phyloP scores from a whole-genome alignment of 2,797 vertebrate genomes.

The Sebastolobus alascanus region DNA sequence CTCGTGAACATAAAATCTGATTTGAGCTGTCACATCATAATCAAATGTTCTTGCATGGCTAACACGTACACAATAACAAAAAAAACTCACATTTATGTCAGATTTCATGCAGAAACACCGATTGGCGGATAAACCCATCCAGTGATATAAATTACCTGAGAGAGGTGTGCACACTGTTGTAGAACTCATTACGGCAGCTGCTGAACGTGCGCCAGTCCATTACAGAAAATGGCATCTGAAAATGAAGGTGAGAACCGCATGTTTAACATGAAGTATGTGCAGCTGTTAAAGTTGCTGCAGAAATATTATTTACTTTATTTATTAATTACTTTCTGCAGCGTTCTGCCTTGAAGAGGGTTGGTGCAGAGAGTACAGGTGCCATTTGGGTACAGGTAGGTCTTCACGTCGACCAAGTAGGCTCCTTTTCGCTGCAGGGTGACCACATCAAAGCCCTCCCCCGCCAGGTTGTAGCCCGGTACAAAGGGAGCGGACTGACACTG shows the following conservation, averaged over 20 bases:
- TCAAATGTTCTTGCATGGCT: too few species aligned
- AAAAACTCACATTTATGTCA: too few species aligned
- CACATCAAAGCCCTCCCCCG: constrained; percentile 56
- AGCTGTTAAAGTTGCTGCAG: background rate
- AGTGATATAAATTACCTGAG: constrained; percentile 16
- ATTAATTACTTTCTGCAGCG: constrained; percentile 51
- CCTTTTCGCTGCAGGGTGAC: constrained; percentile 41
- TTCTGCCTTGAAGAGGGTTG: constrained; percentile 40
- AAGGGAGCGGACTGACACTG: constrained; percentile 47
- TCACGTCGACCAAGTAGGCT: constrained; percentile 45
- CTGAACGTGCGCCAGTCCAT: constrained; percentile 48
- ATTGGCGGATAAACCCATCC: too few species aligned
- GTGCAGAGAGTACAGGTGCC: constrained; percentile 36
- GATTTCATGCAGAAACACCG: too few species aligned
- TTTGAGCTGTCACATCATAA: too few species aligned
- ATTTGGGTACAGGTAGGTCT: background rate
- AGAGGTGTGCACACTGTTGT: constrained; percentile 11
- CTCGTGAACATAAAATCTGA: too few species aligned
- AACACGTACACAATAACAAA: too few species aligned
- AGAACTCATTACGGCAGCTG: background rate
- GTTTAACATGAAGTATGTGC: background rate
- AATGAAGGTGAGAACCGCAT: background rate
- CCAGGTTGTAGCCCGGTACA: constrained; percentile 62
- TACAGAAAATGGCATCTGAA: constrained; percentile 60
- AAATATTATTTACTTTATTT: too few species aligned